Percentiles rank a stretch among this genome's conserved stretches.
Conservation (phyloP, 2,888 invertebrate genomes). For the Formica aserva region DNA sequence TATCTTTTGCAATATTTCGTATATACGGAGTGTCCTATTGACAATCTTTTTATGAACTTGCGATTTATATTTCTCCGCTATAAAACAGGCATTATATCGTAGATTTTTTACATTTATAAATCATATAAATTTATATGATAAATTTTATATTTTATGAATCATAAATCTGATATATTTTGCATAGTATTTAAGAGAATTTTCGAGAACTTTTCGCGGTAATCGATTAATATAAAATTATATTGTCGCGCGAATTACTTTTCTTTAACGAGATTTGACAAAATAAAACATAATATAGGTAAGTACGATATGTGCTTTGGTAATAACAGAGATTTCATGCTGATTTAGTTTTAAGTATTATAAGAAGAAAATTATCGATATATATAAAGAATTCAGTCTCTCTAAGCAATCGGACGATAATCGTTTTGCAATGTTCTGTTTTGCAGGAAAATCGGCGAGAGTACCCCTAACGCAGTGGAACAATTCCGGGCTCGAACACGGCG, state of each 20-base stretch:
- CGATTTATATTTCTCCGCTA: not conserved
- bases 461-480: constrained; percentile 78
- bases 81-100: not conserved
- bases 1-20: not conserved
- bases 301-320: constrained; percentile 40
- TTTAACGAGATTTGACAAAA: constrained; percentile 15
- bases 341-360: not conserved
- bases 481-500: constrained; percentile 74
- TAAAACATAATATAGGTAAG: constrained; percentile 51
- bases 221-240: constrained; percentile 4
- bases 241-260: not conserved
- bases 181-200: not conserved
- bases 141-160: not conserved
- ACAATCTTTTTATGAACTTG: not conserved
- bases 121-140: not conserved
- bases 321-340: constrained; percentile 11
- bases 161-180: constrained; percentile 3
- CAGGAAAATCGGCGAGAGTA: constrained; percentile 77
- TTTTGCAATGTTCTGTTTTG: constrained; percentile 65
- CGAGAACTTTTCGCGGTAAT: not conserved
- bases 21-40: not conserved
- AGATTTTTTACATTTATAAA: not conserved
- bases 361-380: not conserved
- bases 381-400: not conserved
- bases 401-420: not conserved